Evolutionary conservation across 1,140 invertebrate species (phyloP), one percentile per base, ranked within the genome.

Genomic region (Cyphomyrmex costatus): DNA sequence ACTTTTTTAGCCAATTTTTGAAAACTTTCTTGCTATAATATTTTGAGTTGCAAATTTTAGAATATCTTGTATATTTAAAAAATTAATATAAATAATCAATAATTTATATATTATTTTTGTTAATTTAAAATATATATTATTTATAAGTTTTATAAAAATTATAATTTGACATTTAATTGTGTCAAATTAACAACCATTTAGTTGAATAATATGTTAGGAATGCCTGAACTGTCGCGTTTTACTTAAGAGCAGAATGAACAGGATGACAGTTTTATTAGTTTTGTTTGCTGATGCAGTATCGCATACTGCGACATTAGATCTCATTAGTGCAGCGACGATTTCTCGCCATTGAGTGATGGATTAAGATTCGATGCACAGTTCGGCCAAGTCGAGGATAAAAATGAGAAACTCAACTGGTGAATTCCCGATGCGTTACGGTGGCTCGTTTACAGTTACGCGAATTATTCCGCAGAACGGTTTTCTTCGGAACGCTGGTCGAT

Each of bases 361-460:
- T 79, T 24, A 36, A 19, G 33, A 80, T 80, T 70, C 78, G 30
- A 42, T n/a, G 49, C 78, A 14, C 49, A 14, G 30, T 30, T 2
- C 24, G 53, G 42, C 7, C 58, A 33, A 68, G 46, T 6, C n/a
- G 49, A n/a, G 21, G 24, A 53, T 46, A 66, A 60, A 56, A 68
- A 70, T 27, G 78, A 61, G 82, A 71, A 49, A 63, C 70, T 76
- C 46, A 46, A 21, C 49, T 21, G 53, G 33, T 27, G 51, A 86
- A 89, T 78, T 87, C 61, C 53, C 77, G 63, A 90, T 78, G 88
- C 76, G 63, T 74, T 66, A 63, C 60, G 56, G 68, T 71, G 85
- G 49, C 53, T 74, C 85, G 82, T 87, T 89, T 88, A 90, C 88
- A 86, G 89, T 89, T 88, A 90, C 27, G 14, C 60, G 70, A 63